Percentiles rank a stretch among this genome's conserved stretches.
These are phyloP conservation scores for Anarhynchus alexandrinus DNA, from an alignment of 2,113 vertebrate species.

Conservation along the genomic window DNA sequence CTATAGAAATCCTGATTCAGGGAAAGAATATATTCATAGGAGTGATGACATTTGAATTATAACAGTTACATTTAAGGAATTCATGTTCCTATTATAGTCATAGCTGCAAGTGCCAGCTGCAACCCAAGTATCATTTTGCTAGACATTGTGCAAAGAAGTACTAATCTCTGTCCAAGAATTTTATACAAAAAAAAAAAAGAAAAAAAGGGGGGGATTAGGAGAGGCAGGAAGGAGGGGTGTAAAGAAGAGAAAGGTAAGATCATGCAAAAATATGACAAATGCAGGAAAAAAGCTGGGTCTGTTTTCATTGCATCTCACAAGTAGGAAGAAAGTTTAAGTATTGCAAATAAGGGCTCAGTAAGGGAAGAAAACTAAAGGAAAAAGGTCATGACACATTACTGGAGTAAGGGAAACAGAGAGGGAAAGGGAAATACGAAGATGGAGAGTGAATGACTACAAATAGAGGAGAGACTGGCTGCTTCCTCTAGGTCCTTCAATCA, in stretches of 20 bases:
- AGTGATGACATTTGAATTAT: background rate
- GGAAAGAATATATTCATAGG: background rate
- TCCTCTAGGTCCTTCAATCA: background rate
- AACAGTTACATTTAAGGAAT: background rate
- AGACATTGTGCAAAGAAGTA: background rate
- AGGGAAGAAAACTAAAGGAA: background rate
- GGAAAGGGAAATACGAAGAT: background rate
- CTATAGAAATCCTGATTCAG: background rate
- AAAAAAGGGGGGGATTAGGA: background rate
- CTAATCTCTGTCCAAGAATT: background rate
- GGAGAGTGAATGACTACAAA: background rate
- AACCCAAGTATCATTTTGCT: background rate
- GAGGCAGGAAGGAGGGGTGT: background rate
- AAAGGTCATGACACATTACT: background rate
- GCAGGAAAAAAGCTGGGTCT: background rate
- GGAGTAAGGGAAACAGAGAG: background rate
- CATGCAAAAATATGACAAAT: background rate
- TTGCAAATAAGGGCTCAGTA: background rate
- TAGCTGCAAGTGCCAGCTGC: background rate
- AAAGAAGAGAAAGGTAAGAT: background rate
- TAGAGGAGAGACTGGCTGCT: background rate
- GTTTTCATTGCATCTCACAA: background rate
- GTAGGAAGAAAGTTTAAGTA: background rate
- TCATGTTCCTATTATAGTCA: background rate
- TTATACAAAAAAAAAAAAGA: rapidly evolving